Percentiles rank a stretch among this genome's conserved stretches.
phyloP scores from a whole-genome alignment of 1,140 invertebrate species.

The Polypedilum vanderplanki region DNA sequence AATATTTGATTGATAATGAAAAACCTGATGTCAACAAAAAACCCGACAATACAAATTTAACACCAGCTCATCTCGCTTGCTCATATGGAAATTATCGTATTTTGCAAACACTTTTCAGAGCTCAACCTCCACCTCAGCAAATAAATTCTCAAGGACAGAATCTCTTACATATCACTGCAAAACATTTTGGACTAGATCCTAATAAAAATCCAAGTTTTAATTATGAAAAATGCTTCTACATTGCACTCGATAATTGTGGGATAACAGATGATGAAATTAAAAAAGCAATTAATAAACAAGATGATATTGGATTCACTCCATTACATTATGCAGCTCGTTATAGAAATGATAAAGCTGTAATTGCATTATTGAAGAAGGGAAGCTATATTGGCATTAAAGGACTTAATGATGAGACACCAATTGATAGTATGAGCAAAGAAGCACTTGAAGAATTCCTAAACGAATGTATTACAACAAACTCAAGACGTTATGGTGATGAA shows the following conservation, averaged over 20 bases:
- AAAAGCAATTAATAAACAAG: constrained; percentile 48
- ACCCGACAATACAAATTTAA: background rate
- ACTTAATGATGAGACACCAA: constrained; percentile 55
- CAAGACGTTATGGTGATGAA: constrained; percentile 52
- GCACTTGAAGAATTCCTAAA: constrained; percentile 62
- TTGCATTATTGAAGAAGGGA: constrained; percentile 56
- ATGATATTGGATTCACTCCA: constrained; percentile 66
- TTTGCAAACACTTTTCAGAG: constrained; percentile 48
- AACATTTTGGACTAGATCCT: constrained; percentile 45
- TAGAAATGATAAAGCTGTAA: constrained; percentile 52
- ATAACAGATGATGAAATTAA: constrained; percentile 37
- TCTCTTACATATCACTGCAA: constrained; percentile 51
- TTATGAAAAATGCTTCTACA: constrained; percentile 50
- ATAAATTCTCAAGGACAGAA: constrained; percentile 45
- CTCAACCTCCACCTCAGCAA: constrained; percentile 42
- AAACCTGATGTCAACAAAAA: background rate
- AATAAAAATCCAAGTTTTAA: constrained; percentile 37
- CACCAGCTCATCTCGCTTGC: constrained; percentile 44
- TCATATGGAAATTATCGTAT: constrained; percentile 55
- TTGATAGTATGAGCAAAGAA: constrained; percentile 58
- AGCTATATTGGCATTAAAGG: constrained; percentile 65
- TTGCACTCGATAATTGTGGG: constrained; percentile 49
- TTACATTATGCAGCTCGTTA: constrained; percentile 74
- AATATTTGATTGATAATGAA: background rate
- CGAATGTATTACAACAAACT: constrained; percentile 57